phyloP scores from a whole-genome alignment of 2,113 vertebrate genomes.

The Carlito syrichta region DNA sequence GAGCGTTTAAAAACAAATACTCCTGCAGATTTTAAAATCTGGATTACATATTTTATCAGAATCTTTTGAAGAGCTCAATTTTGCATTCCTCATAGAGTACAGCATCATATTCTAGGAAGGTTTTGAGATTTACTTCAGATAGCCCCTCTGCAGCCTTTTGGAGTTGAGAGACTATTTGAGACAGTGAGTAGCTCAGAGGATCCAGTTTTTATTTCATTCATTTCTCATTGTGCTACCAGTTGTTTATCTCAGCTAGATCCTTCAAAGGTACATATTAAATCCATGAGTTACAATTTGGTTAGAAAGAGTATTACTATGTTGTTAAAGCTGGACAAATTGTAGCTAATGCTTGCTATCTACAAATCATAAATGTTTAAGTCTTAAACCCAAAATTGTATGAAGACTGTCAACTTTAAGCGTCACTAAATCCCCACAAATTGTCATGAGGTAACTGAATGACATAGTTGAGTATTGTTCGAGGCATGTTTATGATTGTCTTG shows the following conservation, averaged over 20 bases:
- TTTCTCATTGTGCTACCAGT: not conserved
- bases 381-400: constrained; percentile 13
- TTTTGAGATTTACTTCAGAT: not conserved
- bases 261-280: not conserved
- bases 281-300: not conserved
- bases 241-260: not conserved
- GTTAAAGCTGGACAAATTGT: not conserved
- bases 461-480: not conserved
- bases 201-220: not conserved
- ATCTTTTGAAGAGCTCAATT: constrained; percentile 23
- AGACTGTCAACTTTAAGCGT: constrained; percentile 8
- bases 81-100: not conserved
- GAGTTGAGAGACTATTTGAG: not conserved
- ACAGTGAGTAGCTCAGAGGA: not conserved
- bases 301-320: not conserved
- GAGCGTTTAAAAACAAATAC: constrained; percentile 37
- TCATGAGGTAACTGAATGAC: not conserved
- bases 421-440: not conserved
- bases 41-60: constrained; percentile 39
- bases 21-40: constrained; percentile 28
- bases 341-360: not conserved
- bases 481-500: not conserved
- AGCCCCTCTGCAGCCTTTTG: not conserved
- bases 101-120: not conserved
- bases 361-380: not conserved